Evolutionary conservation across 2,888 invertebrate genomes (phyloP), one percentile per base, ranked within the genome.

Genomic region (Metellina segmentata): DNA sequence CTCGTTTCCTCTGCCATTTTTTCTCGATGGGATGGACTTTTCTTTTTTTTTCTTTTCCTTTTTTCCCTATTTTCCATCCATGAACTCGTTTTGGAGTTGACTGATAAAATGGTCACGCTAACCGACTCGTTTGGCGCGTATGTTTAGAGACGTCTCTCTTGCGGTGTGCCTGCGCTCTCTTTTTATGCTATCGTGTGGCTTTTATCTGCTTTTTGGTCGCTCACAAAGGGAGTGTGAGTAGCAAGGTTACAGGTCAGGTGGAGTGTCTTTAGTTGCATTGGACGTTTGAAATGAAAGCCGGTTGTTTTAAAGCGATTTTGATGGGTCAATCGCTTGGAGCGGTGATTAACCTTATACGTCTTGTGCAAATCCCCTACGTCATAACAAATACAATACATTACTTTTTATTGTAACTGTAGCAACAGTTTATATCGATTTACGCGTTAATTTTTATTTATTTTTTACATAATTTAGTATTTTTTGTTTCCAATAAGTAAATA

Each of bases 61-160:
- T 61, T n/a, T 19, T 71, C 71, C 19, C 79, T 34, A 34, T 34
- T 34, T 34, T 34, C 34, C 34, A 34, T 34, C 34, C 34, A 83
- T 48, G 85, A 77, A 85, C 79, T 79, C 79, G 78, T 87, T 85
- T 51, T 51, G 86, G 61, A 87, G 81, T 81, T 53, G 71, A 53
- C 81, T 81, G 81, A 75, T 81, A 88, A 88, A 88, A 88, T 72
- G 75, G 88, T 75, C 88, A 88, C 81, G 88, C 74, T 69, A 75
- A 69, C 69, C 70, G 75, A 34, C n/a, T 69, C 88, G 74, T 75
- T 88, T 20, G 85, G 48, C 52, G 81, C 81, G 81, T 69, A 49
- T 82, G 19, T 82, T 82, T 71, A 70, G 49, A 48, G 34, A 16
- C 61, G 9, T 61, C 16, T 6, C 53, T 53, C 16, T 53, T 48